phyloP scores from a whole-genome alignment of 2,113 vertebrate species.

The Propithecus coquereli region DNA sequence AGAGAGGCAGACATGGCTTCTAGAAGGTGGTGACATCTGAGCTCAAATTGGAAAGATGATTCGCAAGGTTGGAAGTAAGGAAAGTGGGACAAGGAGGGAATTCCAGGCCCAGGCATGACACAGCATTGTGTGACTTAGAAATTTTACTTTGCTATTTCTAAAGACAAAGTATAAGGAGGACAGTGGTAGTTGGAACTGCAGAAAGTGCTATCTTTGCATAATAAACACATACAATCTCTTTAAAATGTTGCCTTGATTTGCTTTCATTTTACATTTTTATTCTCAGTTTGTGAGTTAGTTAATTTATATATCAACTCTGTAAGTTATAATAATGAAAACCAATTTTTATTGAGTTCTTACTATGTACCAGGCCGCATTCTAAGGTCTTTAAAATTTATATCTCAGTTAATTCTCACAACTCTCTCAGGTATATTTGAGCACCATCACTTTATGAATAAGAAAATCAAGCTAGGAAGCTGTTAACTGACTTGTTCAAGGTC shows the following conservation, averaged over 20 bases:
- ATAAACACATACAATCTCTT: neutral
- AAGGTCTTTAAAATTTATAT: neutral
- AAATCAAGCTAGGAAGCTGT: neutral
- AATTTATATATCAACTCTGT: neutral
- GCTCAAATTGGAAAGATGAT: neutral
- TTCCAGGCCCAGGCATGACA: neutral
- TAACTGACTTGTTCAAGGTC: neutral
- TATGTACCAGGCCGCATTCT: neutral
- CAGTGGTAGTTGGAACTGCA: neutral
- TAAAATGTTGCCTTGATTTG: neutral
- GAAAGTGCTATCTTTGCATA: neutral
- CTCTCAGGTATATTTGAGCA: neutral
- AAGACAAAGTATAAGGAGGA: neutral
- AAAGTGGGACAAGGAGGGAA: neutral
- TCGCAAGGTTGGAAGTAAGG: neutral
- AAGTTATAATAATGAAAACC: neutral
- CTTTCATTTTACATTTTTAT: neutral
- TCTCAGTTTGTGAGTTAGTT: neutral
- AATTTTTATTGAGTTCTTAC: neutral
- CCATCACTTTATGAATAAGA: neutral
- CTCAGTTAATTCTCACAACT: neutral
- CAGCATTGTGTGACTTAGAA: neutral
- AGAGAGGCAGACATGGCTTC: neutral
- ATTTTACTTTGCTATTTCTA: neutral
- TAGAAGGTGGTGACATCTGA: neutral